Conservation (phyloP, 2,888 invertebrate genomes). For the Papilio elwesi region DNA sequence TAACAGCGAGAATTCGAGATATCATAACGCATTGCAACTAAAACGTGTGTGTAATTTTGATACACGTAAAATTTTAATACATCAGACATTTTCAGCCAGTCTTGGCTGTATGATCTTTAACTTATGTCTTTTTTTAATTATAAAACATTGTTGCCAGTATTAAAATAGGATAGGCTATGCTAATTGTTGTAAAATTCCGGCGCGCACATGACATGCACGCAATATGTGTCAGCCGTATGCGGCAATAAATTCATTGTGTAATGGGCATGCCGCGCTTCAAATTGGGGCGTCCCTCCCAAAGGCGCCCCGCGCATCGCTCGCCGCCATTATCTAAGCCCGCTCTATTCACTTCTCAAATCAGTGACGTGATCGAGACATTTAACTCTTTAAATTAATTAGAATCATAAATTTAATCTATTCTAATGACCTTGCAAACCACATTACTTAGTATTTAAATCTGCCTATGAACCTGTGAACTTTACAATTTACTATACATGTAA, state of each 20-base stretch:
- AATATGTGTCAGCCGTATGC: conserved; percentile 74
- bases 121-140: not conserved
- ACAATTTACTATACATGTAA: not conserved
- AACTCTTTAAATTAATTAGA: conserved; percentile 28
- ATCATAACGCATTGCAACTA: conserved; percentile 36
- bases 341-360: conserved; percentile 65
- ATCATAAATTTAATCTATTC: conserved; percentile 23
- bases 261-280: conserved; percentile 72
- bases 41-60: conserved; percentile 13
- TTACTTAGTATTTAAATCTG: conserved; percentile 12
- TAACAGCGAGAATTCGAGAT: conserved; percentile 50
- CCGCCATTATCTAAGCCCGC: conserved; percentile 65
- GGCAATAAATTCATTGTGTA: conserved; percentile 82
- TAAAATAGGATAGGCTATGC: conserved; percentile 8
- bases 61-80: conserved; percentile 28
- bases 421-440: conserved; percentile 16
- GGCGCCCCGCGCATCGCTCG: conserved; percentile 73
- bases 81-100: not conserved
- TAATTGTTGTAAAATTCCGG: conserved; percentile 52
- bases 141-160: conserved; percentile 9
- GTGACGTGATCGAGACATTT: conserved; percentile 33
- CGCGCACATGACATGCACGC: conserved; percentile 71
- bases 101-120: conserved; percentile 6
- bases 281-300: conserved; percentile 79
- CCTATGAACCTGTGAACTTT: conserved; percentile 2